Conservation (phyloP, 2,113 vertebrate species). For the Siniperca knerii region DNA sequence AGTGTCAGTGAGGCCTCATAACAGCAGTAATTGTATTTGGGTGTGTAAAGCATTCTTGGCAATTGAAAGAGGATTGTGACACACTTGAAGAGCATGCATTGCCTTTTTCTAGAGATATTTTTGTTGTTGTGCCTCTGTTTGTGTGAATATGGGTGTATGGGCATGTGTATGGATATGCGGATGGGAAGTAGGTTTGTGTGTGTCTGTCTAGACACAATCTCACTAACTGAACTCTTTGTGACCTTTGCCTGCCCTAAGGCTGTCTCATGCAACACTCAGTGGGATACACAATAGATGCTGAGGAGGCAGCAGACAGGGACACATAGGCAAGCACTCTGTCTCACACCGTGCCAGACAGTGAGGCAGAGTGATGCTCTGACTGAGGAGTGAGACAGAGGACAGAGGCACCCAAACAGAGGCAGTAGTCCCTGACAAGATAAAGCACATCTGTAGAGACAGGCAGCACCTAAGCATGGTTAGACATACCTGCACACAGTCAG, state of each 20-base stretch:
- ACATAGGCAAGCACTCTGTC: slow-evolving; percentile 42
- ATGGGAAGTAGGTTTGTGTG: slow-evolving; percentile 11
- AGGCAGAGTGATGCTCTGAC: slow-evolving; percentile 44
- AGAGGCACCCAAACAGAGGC: slow-evolving; percentile 25
- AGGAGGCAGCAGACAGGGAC: slow-evolving; percentile 64
- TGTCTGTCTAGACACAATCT: slow-evolving; percentile 59
- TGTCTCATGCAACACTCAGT: slow-evolving; percentile 52
- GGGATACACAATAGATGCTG: slow-evolving; percentile 60
- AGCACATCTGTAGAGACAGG: neutral
- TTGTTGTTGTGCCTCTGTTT: neutral
- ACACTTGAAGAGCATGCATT: neutral
- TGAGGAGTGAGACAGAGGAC: slow-evolving; percentile 39
- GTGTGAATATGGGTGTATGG: neutral
- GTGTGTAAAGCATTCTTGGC: slow-evolving; percentile 8
- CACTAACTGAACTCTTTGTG: slow-evolving; percentile 62
- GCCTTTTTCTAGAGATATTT: neutral
- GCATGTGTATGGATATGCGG: neutral
- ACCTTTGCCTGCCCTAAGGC: slow-evolving; percentile 63
- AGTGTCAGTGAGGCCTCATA: slow-evolving; percentile 1
- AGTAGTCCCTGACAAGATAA: slow-evolving; percentile 5
- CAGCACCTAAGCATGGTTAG: neutral
- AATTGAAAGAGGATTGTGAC: slow-evolving; percentile 1
- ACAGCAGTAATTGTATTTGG: neutral
- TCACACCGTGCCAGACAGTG: slow-evolving; percentile 50
- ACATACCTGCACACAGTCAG: slow-evolving; percentile 1